These are phyloP conservation scores for Macropus fuliginosus DNA, from an alignment of 2,797 vertebrate genomes.

Conservation along the genomic window DNA sequence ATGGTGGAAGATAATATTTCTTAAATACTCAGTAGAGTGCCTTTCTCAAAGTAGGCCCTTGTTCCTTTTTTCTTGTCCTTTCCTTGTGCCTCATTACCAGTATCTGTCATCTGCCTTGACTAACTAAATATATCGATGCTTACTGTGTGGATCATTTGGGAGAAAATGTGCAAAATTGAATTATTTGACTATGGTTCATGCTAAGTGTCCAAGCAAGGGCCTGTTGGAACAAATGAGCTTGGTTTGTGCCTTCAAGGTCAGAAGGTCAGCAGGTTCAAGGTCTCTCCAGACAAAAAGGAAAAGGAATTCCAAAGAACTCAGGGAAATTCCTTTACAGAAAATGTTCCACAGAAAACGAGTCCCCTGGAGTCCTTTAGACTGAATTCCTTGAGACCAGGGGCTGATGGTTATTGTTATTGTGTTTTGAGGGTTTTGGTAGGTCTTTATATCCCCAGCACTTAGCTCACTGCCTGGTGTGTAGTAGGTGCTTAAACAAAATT, in stretches of 20 bases:
- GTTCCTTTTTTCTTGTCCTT: not conserved
- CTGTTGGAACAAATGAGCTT: not conserved
- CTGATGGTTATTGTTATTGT: not conserved
- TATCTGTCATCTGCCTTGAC: not conserved
- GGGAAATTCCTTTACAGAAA: not conserved
- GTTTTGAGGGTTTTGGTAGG: not conserved
- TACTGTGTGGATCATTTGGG: not conserved
- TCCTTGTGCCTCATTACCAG: not conserved
- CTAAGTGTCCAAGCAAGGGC: not conserved
- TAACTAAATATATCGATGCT: not conserved
- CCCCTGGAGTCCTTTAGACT: not conserved
- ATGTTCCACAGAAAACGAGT: not conserved
- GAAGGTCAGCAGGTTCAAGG: not conserved
- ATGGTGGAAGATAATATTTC: not conserved
- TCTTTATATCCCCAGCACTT: not conserved
- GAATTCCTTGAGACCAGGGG: not conserved
- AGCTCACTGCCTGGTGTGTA: not conserved
- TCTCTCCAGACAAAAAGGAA: not conserved
- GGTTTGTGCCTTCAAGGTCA: not conserved
- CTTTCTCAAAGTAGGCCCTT: not conserved
- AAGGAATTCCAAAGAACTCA: slow-evolving; percentile 3
- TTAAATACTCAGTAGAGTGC: not conserved
- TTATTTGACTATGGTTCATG: not conserved
- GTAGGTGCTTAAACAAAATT: too few relatives aligned
- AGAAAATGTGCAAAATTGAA: not conserved